Percentiles rank a stretch among this genome's conserved stretches.
These are phyloP conservation scores for Callipepla californica DNA, from an alignment of 2,113 vertebrate species.

Conservation along the genomic window DNA sequence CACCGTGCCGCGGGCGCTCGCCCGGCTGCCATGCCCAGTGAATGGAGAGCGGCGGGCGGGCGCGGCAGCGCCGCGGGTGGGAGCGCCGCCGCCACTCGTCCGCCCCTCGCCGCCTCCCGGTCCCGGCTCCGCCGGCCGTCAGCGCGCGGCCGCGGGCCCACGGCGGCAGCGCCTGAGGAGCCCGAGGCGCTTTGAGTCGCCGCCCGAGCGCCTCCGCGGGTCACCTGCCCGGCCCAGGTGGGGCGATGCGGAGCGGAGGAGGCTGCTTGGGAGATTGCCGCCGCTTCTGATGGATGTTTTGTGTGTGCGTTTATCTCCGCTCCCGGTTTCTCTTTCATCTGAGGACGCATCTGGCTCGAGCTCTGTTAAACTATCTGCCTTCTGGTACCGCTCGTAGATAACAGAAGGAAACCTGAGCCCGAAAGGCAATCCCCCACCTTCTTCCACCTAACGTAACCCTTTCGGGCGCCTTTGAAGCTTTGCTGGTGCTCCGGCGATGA, in stretches of 20 bases:
- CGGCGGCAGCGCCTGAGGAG: conserved; percentile 6
- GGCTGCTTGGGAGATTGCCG: conserved; percentile 35
- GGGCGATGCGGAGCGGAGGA: conserved; percentile 69
- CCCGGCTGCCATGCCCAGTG: conserved; percentile 36
- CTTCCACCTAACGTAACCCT: conserved; percentile 51
- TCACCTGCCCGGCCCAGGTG: conserved; percentile 71
- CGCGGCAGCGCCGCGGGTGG: not conserved
- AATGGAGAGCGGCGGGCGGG: not conserved
- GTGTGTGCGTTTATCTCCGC: conserved; percentile 48
- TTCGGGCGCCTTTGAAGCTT: conserved; percentile 16
- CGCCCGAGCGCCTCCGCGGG: not conserved
- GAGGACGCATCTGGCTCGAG: conserved; percentile 41
- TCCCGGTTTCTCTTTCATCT: conserved; percentile 62
- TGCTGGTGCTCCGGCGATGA: conserved; percentile 32
- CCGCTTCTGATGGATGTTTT: conserved; percentile 56
- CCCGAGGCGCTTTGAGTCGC: not conserved
- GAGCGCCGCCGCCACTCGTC: not conserved
- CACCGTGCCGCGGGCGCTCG: conserved; percentile 54
- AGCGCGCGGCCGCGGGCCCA: not conserved
- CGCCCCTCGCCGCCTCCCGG: not conserved
- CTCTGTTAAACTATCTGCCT: conserved; percentile 39
- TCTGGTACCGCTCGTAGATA: conserved; percentile 26
- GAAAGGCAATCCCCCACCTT: conserved; percentile 58
- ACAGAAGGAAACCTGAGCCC: conserved; percentile 44
- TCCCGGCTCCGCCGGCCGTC: not conserved